A percentile compares a stretch with the other conserved stretches of the same genome.
Conservation (phyloP, 2,888 invertebrate species). For the Steinernema scapterisci region DNA sequence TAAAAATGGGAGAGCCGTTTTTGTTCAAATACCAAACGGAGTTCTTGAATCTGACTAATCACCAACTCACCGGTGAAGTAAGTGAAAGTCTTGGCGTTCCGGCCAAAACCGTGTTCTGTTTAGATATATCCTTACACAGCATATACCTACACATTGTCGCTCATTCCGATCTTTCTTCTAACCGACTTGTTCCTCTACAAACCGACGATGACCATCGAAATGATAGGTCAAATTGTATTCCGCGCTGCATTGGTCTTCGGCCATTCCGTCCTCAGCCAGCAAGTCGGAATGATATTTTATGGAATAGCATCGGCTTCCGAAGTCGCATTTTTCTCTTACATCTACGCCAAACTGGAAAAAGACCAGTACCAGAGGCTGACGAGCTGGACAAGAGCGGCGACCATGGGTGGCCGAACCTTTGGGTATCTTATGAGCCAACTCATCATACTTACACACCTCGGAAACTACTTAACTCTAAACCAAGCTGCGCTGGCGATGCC, state of each 20-base stretch:
- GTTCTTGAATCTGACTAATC: constrained; percentile 44
- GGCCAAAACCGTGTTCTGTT: constrained; percentile 10
- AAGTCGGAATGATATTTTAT: constrained; percentile 38
- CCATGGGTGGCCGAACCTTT: constrained; percentile 49
- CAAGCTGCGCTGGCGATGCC: constrained; percentile 47
- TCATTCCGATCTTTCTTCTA: constrained; percentile 48
- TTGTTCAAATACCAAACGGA: constrained; percentile 50
- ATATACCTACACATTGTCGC: constrained; percentile 43
- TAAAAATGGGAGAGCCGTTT: constrained; percentile 51
- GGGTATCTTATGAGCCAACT: constrained; percentile 47
- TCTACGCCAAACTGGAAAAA: constrained; percentile 50
- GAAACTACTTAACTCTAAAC: constrained; percentile 48
- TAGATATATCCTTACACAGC: constrained; percentile 47
- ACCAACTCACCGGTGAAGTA: constrained; percentile 46
- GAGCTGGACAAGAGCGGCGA: constrained; percentile 48
- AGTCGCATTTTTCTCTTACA: constrained; percentile 51
- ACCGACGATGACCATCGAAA: constrained; percentile 49
- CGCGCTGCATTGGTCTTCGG: constrained; percentile 47
- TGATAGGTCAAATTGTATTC: constrained; percentile 49
- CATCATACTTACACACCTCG: constrained; percentile 42
- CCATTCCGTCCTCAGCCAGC: constrained; percentile 40
- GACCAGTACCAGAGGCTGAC: constrained; percentile 48
- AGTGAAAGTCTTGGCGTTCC: not conserved
- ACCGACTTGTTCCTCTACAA: constrained; percentile 51
- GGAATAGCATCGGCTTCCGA: constrained; percentile 54